These are phyloP conservation scores for Pogoniulus pusillus DNA, from an alignment of 2,797 vertebrate genomes.

Conservation along the genomic window DNA sequence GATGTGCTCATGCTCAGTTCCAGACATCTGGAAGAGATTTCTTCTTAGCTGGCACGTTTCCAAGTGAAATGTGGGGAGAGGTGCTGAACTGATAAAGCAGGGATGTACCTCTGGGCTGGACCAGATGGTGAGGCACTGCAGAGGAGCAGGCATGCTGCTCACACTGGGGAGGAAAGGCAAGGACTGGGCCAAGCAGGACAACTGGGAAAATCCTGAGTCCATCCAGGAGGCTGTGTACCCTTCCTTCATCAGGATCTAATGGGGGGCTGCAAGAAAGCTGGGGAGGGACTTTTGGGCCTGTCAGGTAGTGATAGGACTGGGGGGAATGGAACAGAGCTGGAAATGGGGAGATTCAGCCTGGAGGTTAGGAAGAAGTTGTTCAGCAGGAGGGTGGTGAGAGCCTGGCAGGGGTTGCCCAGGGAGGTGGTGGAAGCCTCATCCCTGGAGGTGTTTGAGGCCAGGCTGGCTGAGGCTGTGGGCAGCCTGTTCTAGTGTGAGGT, in stretches of 20 bases:
- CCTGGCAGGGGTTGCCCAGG: too few relatives aligned
- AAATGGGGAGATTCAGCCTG: too few relatives aligned
- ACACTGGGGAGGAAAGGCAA: background rate
- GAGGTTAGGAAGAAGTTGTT: too few relatives aligned
- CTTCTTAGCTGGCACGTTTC: slow-evolving; percentile 26
- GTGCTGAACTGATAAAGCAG: slow-evolving; percentile 22
- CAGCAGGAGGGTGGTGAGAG: too few relatives aligned
- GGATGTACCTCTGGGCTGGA: background rate
- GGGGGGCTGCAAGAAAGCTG: too few relatives aligned
- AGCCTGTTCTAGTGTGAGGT: too few relatives aligned
- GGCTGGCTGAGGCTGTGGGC: too few relatives aligned
- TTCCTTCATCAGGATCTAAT: background rate
- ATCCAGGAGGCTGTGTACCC: background rate
- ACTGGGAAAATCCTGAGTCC: background rate
- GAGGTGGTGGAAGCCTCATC: too few relatives aligned
- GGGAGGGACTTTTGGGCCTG: too few relatives aligned
- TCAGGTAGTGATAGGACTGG: too few relatives aligned
- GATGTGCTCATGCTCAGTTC: background rate
- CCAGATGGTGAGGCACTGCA: background rate
- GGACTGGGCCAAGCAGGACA: background rate
- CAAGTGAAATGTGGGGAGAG: slow-evolving; percentile 5
- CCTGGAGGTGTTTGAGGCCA: too few relatives aligned
- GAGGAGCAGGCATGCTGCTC: background rate
- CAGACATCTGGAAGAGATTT: slow-evolving; percentile 45
- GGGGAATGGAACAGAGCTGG: too few relatives aligned